These are phyloP conservation scores for Scolopax mira DNA, from an alignment of 2,113 vertebrate genomes.

Conservation along the genomic window DNA sequence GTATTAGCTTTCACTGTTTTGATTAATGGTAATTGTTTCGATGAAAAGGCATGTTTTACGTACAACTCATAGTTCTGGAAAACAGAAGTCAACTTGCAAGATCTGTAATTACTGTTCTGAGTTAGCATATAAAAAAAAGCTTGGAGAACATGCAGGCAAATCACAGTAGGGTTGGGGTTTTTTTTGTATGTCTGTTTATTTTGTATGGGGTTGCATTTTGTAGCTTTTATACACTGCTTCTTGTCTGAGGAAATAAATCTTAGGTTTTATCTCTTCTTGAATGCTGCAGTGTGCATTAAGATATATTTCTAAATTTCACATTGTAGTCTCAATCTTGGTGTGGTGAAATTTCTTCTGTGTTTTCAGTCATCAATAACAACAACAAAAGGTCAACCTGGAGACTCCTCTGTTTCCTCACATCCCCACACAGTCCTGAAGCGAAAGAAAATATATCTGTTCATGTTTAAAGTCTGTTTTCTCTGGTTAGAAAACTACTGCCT, in stretches of 20 bases:
- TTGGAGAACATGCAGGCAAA: conserved; percentile 60
- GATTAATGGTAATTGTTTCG: conserved; percentile 89
- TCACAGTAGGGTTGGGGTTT: conserved; percentile 67
- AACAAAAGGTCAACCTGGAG: conserved; percentile 20
- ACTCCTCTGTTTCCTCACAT: background rate
- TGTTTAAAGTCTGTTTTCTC: background rate
- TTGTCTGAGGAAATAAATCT: conserved; percentile 75
- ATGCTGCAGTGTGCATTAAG: conserved; percentile 66
- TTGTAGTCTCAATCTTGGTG: conserved; percentile 49
- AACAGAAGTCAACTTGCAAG: conserved; percentile 81
- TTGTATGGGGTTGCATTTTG: conserved; percentile 59
- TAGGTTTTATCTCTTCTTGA: conserved; percentile 71
- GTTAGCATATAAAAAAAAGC: conserved; percentile 76
- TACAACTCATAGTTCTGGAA: conserved; percentile 80
- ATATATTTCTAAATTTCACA: conserved; percentile 58
- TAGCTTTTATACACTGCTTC: conserved; percentile 60
- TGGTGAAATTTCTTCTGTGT: conserved; percentile 40
- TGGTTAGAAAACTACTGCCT: conserved; percentile 25
- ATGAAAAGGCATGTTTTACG: conserved; percentile 83
- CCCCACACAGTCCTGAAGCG: background rate
- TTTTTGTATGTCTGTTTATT: conserved; percentile 48
- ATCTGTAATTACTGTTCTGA: conserved; percentile 81
- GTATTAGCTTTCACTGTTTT: conserved; percentile 84
- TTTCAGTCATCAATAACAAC: background rate
- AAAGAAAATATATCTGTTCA: background rate